Evolutionary conservation across 2,888 invertebrate species (phyloP).

Genomic region (Ochropleura plecta): DNA sequence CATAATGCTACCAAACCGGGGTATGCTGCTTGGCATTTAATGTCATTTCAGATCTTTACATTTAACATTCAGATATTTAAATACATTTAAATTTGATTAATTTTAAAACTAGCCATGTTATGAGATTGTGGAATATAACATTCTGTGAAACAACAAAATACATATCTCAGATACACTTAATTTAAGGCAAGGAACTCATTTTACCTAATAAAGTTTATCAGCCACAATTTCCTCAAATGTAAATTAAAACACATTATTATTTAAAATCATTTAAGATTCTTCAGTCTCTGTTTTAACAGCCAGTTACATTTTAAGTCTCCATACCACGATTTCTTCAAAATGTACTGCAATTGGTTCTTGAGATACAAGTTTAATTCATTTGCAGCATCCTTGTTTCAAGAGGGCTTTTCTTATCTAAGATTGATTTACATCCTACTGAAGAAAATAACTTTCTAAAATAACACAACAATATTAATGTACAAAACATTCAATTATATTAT

Average conservation of each 20-base stretch:
- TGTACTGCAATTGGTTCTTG: conserved; percentile 24
- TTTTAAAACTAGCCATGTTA: conserved; percentile 36
- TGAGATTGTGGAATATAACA: conserved; percentile 19
- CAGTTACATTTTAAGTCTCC: conserved; percentile 30
- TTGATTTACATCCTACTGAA: conserved; percentile 47
- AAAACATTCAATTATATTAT: conserved; percentile 52
- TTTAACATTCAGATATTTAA: conserved; percentile 52
- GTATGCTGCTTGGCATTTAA: conserved; percentile 23
- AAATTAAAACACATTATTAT: conserved; percentile 33
- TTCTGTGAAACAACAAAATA: conserved; percentile 20
- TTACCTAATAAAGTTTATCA: conserved; percentile 14
- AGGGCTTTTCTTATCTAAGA: conserved; percentile 38
- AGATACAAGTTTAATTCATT: conserved; percentile 10
- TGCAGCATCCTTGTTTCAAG: conserved; percentile 16
- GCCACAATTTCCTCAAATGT: conserved; percentile 28
- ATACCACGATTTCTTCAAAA: conserved; percentile 18
- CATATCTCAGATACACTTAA: conserved; percentile 20
- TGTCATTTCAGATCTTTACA: conserved; percentile 47
- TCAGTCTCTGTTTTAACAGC: conserved; percentile 57
- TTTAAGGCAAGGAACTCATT: conserved; percentile 43
- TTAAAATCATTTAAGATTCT: conserved; percentile 37
- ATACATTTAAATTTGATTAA: conserved; percentile 39
- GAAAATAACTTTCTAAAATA: conserved; percentile 55
- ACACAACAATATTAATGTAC: conserved; percentile 60
- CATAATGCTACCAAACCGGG: conserved; percentile 16